These are phyloP conservation scores for Xiphias gladius DNA, from an alignment of 2,113 vertebrate genomes.

Conservation along the genomic window DNA sequence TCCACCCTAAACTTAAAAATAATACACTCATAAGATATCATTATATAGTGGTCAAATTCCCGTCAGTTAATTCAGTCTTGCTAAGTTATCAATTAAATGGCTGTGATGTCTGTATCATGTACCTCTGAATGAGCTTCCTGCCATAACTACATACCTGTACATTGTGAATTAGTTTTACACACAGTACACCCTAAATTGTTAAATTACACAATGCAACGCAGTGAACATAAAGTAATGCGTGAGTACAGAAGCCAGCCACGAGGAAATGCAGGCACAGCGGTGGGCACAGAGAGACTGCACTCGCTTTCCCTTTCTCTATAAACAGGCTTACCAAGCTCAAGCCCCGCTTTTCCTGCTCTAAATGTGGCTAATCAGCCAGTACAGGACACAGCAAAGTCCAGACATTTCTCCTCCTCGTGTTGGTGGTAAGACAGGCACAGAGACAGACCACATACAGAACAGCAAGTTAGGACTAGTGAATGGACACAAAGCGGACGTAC, in stretches of 20 bases:
- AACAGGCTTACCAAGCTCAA: conserved; percentile 85
- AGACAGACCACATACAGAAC: conserved; percentile 59
- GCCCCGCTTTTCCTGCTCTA: conserved; percentile 77
- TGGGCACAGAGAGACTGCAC: conserved; percentile 21
- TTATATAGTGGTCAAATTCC: no score
- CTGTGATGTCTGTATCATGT: background rate
- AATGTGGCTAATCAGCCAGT: conserved; percentile 87
- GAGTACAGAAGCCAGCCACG: conserved; percentile 8
- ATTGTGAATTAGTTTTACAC: background rate
- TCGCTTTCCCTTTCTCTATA: conserved; percentile 41
- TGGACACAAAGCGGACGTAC: background rate
- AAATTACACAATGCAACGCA: background rate
- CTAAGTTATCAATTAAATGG: background rate
- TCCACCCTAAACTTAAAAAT: no score
- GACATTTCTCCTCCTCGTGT: conserved; percentile 90
- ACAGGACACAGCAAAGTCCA: conserved; percentile 94
- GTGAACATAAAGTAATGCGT: conserved; percentile 27
- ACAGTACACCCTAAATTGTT: background rate
- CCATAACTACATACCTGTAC: background rate
- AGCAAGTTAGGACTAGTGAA: conserved; percentile 37
- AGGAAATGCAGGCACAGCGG: conserved; percentile 12
- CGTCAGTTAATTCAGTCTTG: no score
- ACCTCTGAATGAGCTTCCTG: no score
- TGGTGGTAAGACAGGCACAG: conserved; percentile 80
- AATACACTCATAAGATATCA: no score